A percentile compares a stretch with the other conserved stretches of the same genome.
Conservation (phyloP, 2,113 vertebrate genomes). For the Sardina pilchardus region DNA sequence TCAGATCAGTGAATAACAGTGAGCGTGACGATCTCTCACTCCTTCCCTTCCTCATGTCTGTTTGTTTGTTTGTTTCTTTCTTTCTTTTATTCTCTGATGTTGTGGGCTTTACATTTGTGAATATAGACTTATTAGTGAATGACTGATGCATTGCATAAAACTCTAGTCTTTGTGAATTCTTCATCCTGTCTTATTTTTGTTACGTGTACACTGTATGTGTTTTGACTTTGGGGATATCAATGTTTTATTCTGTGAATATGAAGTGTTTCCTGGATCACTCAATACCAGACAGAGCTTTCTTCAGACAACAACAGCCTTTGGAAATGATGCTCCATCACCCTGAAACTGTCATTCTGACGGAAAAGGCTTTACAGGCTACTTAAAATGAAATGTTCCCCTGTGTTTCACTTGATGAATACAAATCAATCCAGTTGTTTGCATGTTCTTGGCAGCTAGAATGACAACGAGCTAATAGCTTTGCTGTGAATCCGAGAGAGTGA, state of each 20-base stretch:
- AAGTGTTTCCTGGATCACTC: neutral
- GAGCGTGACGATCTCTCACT: neutral
- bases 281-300: neutral
- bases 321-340: neutral
- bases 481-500: neutral
- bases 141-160: neutral
- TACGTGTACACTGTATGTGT: neutral
- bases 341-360: neutral
- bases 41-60: neutral
- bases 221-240: neutral
- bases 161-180: neutral
- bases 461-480: neutral
- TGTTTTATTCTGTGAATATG: neutral
- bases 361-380: neutral
- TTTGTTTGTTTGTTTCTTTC: neutral
- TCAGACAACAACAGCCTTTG: neutral
- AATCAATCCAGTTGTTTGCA: neutral
- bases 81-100: neutral
- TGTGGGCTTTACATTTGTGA: neutral
- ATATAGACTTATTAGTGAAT: neutral
- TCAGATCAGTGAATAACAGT: neutral
- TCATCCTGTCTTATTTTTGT: neutral
- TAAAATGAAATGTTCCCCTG: neutral
- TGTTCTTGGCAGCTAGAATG: slow-evolving; percentile 2
- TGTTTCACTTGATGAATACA: neutral